Base-by-base conservation (phyloP, 2,888 invertebrate species). In the Melanchra persicariae region DNA sequence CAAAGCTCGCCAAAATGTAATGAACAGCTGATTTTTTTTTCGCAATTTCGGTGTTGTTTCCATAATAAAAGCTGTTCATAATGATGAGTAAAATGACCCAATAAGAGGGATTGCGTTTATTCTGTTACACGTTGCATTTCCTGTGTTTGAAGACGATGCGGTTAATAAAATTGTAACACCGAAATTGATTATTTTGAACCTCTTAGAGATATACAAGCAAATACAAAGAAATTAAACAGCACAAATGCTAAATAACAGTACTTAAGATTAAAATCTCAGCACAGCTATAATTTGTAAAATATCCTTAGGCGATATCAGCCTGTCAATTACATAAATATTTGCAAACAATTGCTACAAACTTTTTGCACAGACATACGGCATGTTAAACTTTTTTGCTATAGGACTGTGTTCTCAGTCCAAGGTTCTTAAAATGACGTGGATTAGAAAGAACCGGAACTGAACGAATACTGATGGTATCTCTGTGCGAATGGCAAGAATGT, bases 391-490 rank as follows among this genome's bases (percentile, higher is more conserved):
- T 81, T 78, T 78, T 83, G 55, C 57, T 12, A 19, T 45, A 19
- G 51, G 9, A 37, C 37, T 22, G 51, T 67, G 51, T 54, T 78
- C 57, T 62, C 55, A 40, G 54, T 66, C 47, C 66, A 74, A 81
- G 62, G 67, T 59, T 59, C 7, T 12, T 0, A 59, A 54, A 10
- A 51, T 70, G 70, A 74, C 70, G 62, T 59, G 54, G 26, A 61
- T 59, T 65, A 49, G n/a, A 59, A 45, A 52, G 67, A 84, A 62
- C 75, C 79, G 81, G 85, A 82, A 78, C 72, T 65, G 17, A 55
- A 47, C 17, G 34, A 8, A 76, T 69, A 34, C 15, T 66, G 70
- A 79, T 79, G 37, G 34, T 77, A 81, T 81, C 71, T 51, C 10
- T 61, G 47, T 43, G 24, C n/a, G 59, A 74, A 68, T 70, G 45